Base-by-base conservation (phyloP, 2,113 vertebrate species). In the Oncorhynchus keta region DNA sequence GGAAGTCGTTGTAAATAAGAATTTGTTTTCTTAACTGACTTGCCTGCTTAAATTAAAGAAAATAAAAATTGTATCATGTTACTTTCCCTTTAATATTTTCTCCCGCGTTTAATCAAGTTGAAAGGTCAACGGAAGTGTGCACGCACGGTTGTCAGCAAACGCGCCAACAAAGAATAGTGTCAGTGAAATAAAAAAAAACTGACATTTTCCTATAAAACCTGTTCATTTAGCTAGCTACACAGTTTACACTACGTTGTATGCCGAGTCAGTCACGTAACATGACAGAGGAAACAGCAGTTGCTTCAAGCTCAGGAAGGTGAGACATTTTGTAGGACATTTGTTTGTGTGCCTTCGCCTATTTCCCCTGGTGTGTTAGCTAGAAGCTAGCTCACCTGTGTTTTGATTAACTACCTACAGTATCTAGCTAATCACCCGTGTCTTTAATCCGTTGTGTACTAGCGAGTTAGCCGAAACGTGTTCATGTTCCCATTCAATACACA, bases 81-180 rank as follows among this genome's bases (percentile, higher is more conserved):
- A 75, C 91, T 87, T 80, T 71, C 77, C 87, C 92, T 93, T 94
- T 93, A 94, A 93, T 75, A 0, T 65, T 81, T 78, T 90, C 92
- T 93, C 93, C 91, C 93, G 93, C 92, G 90, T 88, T 83, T 84
- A 55, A 18, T 11, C 8, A 35, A 70, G 84, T 85, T 86, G 64
- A 79, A 77, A 87, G 73, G 74, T 84, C 83, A 88, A 83, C 93
- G 93, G 94, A 94, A 95, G 86, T 89, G 87, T 81, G 59, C 45
- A 73, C 57, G 1, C 24, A 24, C 24, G 24, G 85, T 51, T 86
- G 75, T 89, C 90, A 87, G 89, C 93, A 94, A 94, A 90, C 91
- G 93, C 92, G 92, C 91, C 89, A 93, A 93, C 92, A 87, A 90
- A 86, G 88, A 51, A 32, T 22, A 20, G 73, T 35, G 35, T 35